Conservation (phyloP, 1,140 invertebrate species). For the Ericerus pela region DNA sequence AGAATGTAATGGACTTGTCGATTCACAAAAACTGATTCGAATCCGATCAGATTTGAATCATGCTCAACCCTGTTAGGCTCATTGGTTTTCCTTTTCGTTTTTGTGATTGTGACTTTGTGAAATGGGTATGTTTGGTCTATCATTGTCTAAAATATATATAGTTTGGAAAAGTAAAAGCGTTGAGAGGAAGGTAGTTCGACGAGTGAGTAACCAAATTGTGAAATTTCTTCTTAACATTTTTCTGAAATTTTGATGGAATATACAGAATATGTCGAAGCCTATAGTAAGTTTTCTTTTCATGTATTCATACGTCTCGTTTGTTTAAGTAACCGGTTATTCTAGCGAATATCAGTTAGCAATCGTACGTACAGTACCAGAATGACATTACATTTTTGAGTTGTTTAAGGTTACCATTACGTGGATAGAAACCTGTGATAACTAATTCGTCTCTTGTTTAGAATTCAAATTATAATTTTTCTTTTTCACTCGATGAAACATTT, state of each 20-base stretch:
- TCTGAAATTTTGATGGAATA: neutral
- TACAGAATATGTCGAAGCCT: constrained; percentile 1
- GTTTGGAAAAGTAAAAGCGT: too few species aligned
- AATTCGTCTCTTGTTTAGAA: neutral
- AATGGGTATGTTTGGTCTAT: too few species aligned
- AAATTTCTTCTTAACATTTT: neutral
- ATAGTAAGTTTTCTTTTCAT: neutral
- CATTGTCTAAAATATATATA: too few species aligned
- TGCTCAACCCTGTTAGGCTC: too few species aligned
- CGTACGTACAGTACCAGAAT: neutral
- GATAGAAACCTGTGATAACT: neutral
- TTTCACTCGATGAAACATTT: neutral
- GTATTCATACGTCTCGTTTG: neutral
- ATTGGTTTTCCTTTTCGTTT: too few species aligned
- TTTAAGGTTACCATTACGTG: neutral
- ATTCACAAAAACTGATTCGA: too few species aligned
- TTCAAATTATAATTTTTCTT: neutral
- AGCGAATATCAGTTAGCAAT: neutral
- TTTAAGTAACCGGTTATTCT: neutral
- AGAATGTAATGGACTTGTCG: too few species aligned
- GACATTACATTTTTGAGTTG: constrained; percentile 3
- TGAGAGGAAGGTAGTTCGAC: too few species aligned
- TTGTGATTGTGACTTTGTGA: too few species aligned
- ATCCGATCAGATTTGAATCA: too few species aligned
- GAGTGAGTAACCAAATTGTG: neutral